Percentiles rank a stretch among this genome's conserved stretches.
Evolutionary conservation across 1,140 invertebrate species (phyloP).

Genomic region (Fopius arisanus): DNA sequence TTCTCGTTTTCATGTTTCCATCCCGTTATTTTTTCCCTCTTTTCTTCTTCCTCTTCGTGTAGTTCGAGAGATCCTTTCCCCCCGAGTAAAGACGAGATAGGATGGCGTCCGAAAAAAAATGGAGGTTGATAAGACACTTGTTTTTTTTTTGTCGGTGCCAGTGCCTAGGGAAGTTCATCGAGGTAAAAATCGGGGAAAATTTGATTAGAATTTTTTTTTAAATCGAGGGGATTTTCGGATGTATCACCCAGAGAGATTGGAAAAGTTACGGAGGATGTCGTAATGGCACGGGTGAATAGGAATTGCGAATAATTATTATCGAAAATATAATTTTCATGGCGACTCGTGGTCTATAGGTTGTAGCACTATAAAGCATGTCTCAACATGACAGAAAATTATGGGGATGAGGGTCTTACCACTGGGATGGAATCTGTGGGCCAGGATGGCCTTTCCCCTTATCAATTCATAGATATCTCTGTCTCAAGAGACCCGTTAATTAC

Average conservation of each 20-base stretch:
- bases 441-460: slow-evolving; percentile 42
- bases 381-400: background rate
- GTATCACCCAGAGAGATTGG: no score
- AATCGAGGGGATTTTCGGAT: background rate
- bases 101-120: background rate
- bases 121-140: background rate
- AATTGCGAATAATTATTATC: background rate
- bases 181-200: background rate
- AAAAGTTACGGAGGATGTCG: no score
- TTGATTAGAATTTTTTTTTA: background rate
- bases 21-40: slow-evolving; percentile 7
- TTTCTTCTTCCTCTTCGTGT: background rate
- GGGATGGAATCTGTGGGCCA: background rate
- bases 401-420: background rate
- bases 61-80: background rate
- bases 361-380: background rate
- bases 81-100: background rate
- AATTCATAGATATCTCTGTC: slow-evolving; percentile 50
- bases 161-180: background rate
- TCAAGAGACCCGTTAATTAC: slow-evolving; percentile 56
- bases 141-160: background rate
- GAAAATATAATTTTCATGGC: slow-evolving; percentile 30
- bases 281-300: background rate
- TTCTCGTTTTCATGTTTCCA: slow-evolving; percentile 6
- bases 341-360: slow-evolving; percentile 11